Conservation (phyloP, 2,888 invertebrate species). For the Acanthoscelides obtectus region DNA sequence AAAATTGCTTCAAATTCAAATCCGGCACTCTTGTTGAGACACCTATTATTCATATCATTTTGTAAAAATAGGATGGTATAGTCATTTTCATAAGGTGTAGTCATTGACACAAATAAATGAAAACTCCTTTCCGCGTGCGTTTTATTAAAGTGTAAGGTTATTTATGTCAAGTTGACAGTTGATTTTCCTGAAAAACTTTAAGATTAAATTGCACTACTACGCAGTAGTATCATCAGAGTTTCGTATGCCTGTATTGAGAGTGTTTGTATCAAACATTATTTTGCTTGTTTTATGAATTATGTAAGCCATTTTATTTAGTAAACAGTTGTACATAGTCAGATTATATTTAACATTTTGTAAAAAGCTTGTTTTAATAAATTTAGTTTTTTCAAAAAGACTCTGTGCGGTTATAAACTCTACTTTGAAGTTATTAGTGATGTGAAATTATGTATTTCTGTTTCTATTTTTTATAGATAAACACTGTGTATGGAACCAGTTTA, state of each 20-base stretch:
- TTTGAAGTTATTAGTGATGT: background rate
- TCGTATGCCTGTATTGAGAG: conserved; percentile 4
- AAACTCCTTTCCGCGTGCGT: too few relatives aligned
- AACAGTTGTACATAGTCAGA: conserved; percentile 17
- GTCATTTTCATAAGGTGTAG: too few relatives aligned
- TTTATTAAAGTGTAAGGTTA: too few relatives aligned
- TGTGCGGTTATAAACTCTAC: background rate
- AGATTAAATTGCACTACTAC: background rate
- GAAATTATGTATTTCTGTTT: background rate
- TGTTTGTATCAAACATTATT: conserved; percentile 21
- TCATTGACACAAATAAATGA: too few relatives aligned
- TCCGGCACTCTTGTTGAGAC: too few relatives aligned
- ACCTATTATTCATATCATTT: too few relatives aligned
- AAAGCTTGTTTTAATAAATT: conserved; percentile 11
- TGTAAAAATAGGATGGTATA: too few relatives aligned
- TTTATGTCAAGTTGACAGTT: background rate
- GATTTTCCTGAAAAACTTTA: conserved; percentile 3
- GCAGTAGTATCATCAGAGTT: background rate
- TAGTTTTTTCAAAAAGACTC: conserved; percentile 2
- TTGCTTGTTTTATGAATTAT: conserved; percentile 7
- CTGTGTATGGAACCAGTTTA: background rate
- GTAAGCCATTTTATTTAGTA: conserved; percentile 8
- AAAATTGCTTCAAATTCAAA: too few relatives aligned
- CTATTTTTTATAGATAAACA: background rate
- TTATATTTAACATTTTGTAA: conserved; percentile 20